Conservation (phyloP, 1,140 invertebrate genomes). For the Neomicropteryx cornuta region DNA sequence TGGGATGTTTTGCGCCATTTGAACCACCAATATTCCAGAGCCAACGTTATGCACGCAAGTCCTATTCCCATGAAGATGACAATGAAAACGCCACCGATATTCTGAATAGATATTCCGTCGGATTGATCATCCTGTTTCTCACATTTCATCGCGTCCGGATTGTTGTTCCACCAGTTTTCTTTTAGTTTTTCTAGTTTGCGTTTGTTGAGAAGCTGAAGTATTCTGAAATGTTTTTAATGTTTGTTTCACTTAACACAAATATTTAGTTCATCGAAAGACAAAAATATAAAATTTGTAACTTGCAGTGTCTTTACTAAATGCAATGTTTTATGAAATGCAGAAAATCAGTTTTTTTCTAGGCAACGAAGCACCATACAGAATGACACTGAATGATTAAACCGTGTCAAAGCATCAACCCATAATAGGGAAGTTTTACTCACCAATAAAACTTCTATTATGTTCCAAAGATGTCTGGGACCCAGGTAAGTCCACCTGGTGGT, state of each 20-base stretch:
- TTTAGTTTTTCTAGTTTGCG: conserved; percentile 86
- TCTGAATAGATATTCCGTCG: conserved; percentile 93
- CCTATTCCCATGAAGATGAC: conserved; percentile 91
- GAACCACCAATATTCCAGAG: conserved; percentile 93
- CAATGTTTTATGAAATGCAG: too few species aligned
- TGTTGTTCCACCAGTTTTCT: conserved; percentile 92
- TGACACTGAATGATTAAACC: too few species aligned
- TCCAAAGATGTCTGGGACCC: too few species aligned
- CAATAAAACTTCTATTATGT: too few species aligned
- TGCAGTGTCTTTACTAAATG: too few species aligned
- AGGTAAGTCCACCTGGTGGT: too few species aligned
- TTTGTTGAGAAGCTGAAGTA: conserved; percentile 85
- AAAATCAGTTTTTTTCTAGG: too few species aligned
- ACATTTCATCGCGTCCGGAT: conserved; percentile 66
- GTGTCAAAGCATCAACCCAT: too few species aligned
- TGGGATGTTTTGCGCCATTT: conserved; percentile 52
- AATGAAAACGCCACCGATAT: conserved; percentile 96
- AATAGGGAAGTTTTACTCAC: too few species aligned
- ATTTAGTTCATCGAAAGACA: too few species aligned
- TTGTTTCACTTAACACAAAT: not conserved
- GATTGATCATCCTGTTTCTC: conserved; percentile 84
- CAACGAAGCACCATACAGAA: too few species aligned
- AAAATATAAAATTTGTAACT: too few species aligned
- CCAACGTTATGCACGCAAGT: conserved; percentile 82
- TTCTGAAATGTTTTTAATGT: conserved; percentile 44